Evolutionary conservation across 2,113 vertebrate genomes (phyloP).

Genomic region (Erpornis zantholeuca): DNA sequence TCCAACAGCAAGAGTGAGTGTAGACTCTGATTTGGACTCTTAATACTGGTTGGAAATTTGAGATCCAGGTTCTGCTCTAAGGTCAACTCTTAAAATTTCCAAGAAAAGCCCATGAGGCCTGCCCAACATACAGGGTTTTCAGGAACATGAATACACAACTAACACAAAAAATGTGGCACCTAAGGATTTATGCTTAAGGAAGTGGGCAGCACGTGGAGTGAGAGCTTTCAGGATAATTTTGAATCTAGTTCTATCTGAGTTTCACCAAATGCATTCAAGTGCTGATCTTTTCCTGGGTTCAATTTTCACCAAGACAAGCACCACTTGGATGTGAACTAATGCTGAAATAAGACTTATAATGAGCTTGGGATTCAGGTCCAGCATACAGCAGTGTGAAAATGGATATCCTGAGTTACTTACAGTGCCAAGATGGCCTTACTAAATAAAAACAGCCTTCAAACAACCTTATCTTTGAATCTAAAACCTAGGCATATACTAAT

Average conservation of each 20-base stretch:
- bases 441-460: neutral
- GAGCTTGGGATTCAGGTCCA: neutral
- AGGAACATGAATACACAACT: neutral
- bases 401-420: neutral
- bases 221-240: neutral
- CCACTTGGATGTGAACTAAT: neutral
- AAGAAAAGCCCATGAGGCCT: neutral
- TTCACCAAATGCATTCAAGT: neutral
- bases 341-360: neutral
- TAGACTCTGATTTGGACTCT: neutral
- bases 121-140: neutral
- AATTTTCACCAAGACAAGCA: neutral
- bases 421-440: neutral
- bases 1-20: neutral
- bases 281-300: neutral
- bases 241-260: neutral
- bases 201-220: neutral
- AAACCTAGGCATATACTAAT: neutral
- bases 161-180: neutral
- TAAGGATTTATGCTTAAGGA: neutral
- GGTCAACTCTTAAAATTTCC: neutral
- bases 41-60: neutral
- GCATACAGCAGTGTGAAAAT: neutral
- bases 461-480: neutral
- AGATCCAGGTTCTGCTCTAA: neutral